Conservation (phyloP, 2,797 vertebrate genomes). For the Odontamblyopus lacepedii region DNA sequence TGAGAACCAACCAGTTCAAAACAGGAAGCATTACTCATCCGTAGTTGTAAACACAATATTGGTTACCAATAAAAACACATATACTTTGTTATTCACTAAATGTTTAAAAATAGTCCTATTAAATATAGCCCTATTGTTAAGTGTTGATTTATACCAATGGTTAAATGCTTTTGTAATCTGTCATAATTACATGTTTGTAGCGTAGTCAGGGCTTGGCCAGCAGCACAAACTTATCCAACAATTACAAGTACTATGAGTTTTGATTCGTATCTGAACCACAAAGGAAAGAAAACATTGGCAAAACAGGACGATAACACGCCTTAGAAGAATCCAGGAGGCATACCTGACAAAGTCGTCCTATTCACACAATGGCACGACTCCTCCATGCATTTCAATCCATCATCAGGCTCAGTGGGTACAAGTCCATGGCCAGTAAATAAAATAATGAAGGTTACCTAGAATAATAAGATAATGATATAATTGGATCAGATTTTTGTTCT, state of each 20-base stretch:
- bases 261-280: neutral
- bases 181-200: neutral
- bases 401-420: constrained; percentile 31
- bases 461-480: neutral
- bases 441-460: neutral
- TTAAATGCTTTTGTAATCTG: neutral
- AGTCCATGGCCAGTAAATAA: constrained; percentile 22
- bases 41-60: neutral
- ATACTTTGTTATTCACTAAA: neutral
- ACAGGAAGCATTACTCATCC: neutral
- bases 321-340: constrained; percentile 4
- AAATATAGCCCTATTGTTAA: neutral
- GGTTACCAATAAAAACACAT: neutral
- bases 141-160: neutral
- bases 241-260: neutral
- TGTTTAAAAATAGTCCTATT: neutral
- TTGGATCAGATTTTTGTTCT: neutral
- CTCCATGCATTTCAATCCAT: constrained; percentile 62
- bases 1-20: neutral
- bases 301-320: constrained; percentile 4
- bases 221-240: constrained; percentile 14
- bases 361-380: constrained; percentile 40
- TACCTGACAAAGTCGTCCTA: constrained; percentile 57
- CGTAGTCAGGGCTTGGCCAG: constrained; percentile 9
- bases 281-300: neutral